These are phyloP conservation scores for Epinephelus coioides DNA, from an alignment of 2,797 vertebrate species.

Conservation along the genomic window DNA sequence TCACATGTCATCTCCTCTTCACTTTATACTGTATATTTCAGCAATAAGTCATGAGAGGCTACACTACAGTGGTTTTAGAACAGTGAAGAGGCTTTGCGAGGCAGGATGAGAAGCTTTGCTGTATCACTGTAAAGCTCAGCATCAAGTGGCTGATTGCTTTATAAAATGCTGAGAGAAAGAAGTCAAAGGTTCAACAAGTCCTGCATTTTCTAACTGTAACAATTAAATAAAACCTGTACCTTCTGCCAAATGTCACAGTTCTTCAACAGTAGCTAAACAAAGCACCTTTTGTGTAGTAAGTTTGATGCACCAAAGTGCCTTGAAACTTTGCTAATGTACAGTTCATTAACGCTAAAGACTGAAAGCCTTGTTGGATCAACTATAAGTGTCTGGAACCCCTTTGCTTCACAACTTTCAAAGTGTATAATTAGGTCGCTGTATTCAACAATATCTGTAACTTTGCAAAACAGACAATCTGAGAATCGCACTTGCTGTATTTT, in stretches of 20 bases:
- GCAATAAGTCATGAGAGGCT: constrained; percentile 34
- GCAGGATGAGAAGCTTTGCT: constrained; percentile 16
- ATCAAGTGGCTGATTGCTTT: constrained; percentile 43
- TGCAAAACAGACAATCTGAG: not conserved
- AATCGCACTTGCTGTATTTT: too few relatives aligned
- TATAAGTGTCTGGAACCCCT: not conserved
- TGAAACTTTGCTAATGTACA: not conserved
- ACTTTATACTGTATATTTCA: constrained; percentile 33
- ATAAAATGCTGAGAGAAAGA: constrained; percentile 18
- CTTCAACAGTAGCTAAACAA: constrained; percentile 11
- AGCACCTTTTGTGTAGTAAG: not conserved
- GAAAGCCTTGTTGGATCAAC: not conserved
- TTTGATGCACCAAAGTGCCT: not conserved
- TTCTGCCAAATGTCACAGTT: constrained; percentile 3
- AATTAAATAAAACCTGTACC: constrained; percentile 29
- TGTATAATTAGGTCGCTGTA: not conserved
- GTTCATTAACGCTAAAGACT: not conserved
- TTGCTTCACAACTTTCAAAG: not conserved
- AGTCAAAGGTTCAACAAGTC: constrained; percentile 34
- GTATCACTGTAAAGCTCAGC: constrained; percentile 20
- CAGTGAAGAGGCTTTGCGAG: constrained; percentile 38
- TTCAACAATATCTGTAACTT: too few relatives aligned
- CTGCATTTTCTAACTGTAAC: constrained; percentile 18
- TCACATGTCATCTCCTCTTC: constrained; percentile 37
- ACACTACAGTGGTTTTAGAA: constrained; percentile 38